Percentiles rank a stretch among this genome's conserved stretches.
Evolutionary conservation across 2,888 invertebrate genomes (phyloP).

Genomic region (Agonopterix arenella): DNA sequence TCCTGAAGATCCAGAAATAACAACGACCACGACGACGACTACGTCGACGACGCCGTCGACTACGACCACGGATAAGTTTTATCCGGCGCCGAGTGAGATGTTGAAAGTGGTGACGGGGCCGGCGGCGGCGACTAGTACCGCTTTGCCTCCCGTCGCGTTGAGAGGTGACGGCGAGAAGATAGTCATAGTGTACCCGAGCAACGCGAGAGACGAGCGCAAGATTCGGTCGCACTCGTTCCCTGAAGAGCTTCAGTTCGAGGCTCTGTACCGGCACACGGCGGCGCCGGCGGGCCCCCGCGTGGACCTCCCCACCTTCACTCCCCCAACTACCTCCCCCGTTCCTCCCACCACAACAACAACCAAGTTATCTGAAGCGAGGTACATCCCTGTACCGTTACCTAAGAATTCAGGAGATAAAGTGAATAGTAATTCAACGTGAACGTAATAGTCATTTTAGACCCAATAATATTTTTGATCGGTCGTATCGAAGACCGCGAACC

Average conservation of each 20-base stretch:
- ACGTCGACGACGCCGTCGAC: conserved; percentile 34
- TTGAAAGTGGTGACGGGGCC: conserved; percentile 55
- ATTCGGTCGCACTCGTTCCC: conserved; percentile 69
- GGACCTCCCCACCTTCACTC: conserved; percentile 78
- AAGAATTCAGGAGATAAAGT: conserved; percentile 17
- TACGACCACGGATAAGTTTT: conserved; percentile 41
- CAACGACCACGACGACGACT: conserved; percentile 40
- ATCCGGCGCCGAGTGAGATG: conserved; percentile 55
- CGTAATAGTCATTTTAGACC: not conserved
- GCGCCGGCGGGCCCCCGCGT: conserved; percentile 58
- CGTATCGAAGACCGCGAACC: not conserved
- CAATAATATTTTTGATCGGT: not conserved
- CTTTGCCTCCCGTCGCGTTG: conserved; percentile 61
- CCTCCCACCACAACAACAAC: conserved; percentile 19
- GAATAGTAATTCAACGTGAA: conserved; percentile 3
- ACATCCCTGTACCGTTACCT: conserved; percentile 45
- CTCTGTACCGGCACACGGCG: conserved; percentile 61
- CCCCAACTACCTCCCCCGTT: conserved; percentile 43
- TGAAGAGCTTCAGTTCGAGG: conserved; percentile 70
- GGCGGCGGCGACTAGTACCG: conserved; percentile 51
- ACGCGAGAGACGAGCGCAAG: conserved; percentile 65
- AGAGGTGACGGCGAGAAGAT: conserved; percentile 63
- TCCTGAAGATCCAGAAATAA: conserved; percentile 60
- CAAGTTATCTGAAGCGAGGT: conserved; percentile 33
- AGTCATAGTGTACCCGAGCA: conserved; percentile 71